Evolutionary conservation across 2,113 vertebrate genomes (phyloP).

Genomic region (Clarias magur): DNA sequence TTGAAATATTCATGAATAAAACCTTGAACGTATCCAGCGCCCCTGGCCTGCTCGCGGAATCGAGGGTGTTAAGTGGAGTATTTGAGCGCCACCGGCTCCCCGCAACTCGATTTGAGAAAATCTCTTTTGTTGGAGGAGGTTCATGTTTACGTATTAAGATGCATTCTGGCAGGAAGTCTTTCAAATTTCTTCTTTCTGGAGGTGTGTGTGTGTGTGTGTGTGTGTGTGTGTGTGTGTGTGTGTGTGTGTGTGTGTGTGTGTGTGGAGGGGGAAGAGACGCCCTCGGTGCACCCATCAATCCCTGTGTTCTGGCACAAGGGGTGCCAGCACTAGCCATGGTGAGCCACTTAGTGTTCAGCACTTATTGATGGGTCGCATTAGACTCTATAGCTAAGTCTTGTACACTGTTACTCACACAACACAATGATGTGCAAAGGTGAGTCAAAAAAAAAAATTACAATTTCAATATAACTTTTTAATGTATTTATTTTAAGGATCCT

Average conservation of each 20-base stretch:
- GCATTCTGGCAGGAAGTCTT: constrained; percentile 49
- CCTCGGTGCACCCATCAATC: constrained; percentile 29
- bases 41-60: constrained; percentile 20
- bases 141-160: constrained; percentile 58
- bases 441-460: neutral
- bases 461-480: neutral
- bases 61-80: constrained; percentile 53
- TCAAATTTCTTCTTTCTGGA: constrained; percentile 33
- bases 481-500: neutral
- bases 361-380: neutral
- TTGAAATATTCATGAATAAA: constrained; percentile 52
- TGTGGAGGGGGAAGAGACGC: too few relatives aligned
- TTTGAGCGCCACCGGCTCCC: constrained; percentile 50
- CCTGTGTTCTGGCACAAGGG: constrained; percentile 19
- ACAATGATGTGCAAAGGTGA: neutral
- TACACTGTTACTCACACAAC: neutral
- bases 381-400: neutral
- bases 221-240: too few relatives aligned
- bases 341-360: neutral
- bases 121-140: constrained; percentile 54
- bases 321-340: constrained; percentile 36
- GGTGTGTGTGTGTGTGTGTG: neutral
- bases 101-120: constrained; percentile 61
- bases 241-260: too few relatives aligned
- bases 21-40: constrained; percentile 16